phyloP scores from a whole-genome alignment of 2,797 vertebrate species.

The Micropoecilia bifurca region DNA sequence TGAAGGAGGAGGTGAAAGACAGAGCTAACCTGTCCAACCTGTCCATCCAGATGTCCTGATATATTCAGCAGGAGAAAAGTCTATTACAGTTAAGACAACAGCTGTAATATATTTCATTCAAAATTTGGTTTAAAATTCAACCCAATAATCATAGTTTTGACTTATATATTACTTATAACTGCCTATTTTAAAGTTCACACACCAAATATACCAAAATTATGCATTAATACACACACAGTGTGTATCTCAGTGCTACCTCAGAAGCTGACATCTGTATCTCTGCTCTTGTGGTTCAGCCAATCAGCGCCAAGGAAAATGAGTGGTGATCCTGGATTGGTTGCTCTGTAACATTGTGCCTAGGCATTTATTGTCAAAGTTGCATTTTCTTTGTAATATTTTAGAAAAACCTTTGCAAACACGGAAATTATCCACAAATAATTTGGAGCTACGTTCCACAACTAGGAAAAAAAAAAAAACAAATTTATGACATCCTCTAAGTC shows the following conservation, averaged over 20 bases:
- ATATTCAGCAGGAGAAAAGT: not conserved
- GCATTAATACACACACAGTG: no score
- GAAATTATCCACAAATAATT: not conserved
- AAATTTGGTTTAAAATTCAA: not conserved
- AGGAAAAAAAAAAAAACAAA: not conserved
- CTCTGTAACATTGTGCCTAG: not conserved
- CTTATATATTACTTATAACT: not conserved
- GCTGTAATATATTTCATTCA: not conserved
- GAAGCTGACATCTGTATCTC: not conserved
- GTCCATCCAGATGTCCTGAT: not conserved
- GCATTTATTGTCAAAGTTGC: not conserved
- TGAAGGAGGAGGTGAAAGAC: conserved; percentile 54
- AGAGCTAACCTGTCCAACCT: conserved; percentile 21
- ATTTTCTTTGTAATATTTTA: not conserved
- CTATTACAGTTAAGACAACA: not conserved
- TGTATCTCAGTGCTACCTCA: no score
- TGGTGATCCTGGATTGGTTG: not conserved
- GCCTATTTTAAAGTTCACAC: no score
- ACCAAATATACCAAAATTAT: no score
- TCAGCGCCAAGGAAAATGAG: not conserved
- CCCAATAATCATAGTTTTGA: not conserved
- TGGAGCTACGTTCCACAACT: not conserved
- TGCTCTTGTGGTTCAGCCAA: not conserved
- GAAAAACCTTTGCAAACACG: not conserved
- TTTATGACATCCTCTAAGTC: not conserved